Conservation (phyloP, 2,888 invertebrate genomes). For the Stratiomys singularior region DNA sequence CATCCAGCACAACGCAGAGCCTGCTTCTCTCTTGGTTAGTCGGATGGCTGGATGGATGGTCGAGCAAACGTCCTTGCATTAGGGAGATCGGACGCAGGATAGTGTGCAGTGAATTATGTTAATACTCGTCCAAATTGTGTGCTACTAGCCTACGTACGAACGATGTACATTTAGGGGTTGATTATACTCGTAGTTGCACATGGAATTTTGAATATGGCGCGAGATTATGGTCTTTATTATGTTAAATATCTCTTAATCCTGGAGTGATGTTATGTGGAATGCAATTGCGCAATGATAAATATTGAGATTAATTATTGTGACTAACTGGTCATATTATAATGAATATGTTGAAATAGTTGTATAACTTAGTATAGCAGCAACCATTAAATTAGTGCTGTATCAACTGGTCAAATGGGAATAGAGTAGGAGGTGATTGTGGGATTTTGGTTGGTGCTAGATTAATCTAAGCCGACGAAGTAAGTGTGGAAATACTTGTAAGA, state of each 20-base stretch:
- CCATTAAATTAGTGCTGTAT: too few species aligned
- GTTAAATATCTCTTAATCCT: conserved; percentile 25
- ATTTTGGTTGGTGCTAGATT: too few species aligned
- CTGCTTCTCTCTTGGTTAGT: not conserved
- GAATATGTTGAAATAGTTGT: too few species aligned
- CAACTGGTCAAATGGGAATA: too few species aligned
- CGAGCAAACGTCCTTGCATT: not conserved
- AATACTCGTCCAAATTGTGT: conserved; percentile 18
- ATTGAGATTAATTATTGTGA: conserved; percentile 7
- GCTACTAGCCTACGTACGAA: not conserved
- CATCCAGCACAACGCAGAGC: not conserved
- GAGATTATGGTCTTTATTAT: conserved; percentile 24
- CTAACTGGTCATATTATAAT: not conserved
- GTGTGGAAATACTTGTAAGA: too few species aligned
- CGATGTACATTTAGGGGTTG: not conserved
- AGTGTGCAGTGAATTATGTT: conserved; percentile 37
- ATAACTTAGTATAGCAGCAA: too few species aligned
- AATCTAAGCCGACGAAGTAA: too few species aligned
- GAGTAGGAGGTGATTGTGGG: too few species aligned
- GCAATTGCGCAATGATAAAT: conserved; percentile 22
- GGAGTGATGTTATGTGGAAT: conserved; percentile 7
- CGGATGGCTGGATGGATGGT: not conserved
- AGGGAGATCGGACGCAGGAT: conserved; percentile 27
- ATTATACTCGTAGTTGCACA: conserved; percentile 8
- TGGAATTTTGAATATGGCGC: conserved; percentile 26